These are phyloP conservation scores for Manis crassicaudata DNA, from an alignment of 2,797 vertebrate genomes.

Conservation along the genomic window DNA sequence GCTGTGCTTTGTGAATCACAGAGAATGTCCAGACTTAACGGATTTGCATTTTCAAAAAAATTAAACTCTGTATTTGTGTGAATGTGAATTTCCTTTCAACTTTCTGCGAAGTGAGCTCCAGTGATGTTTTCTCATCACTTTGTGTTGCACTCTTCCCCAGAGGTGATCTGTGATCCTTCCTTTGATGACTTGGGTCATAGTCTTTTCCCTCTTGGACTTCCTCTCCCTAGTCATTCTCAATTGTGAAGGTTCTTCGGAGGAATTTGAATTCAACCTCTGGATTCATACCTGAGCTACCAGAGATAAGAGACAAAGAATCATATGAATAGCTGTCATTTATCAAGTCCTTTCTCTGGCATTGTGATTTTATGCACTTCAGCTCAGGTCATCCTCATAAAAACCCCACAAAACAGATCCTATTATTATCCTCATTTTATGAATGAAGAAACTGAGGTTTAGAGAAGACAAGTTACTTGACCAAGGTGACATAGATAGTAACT, in stretches of 20 bases:
- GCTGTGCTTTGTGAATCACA: not conserved
- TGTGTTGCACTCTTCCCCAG: not conserved
- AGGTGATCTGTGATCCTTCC: not conserved
- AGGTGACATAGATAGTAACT: not conserved
- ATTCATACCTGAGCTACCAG: not conserved
- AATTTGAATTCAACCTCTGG: not conserved
- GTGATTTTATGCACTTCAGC: not conserved
- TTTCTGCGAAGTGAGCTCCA: not conserved
- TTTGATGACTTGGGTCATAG: not conserved
- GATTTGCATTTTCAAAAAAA: not conserved
- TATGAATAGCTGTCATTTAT: not conserved
- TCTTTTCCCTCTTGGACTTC: not conserved
- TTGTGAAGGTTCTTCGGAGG: not conserved
- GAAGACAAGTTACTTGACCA: not conserved
- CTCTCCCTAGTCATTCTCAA: not conserved
- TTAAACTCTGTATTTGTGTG: not conserved
- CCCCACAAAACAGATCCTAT: not conserved
- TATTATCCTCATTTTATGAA: not conserved
- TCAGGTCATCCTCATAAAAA: slow-evolving; percentile 13
- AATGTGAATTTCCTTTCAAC: slow-evolving; percentile 20
- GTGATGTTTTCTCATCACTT: not conserved
- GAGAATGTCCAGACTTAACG: not conserved
- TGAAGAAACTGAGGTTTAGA: not conserved
- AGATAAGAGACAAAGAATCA: not conserved
- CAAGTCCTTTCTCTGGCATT: not conserved